These are phyloP conservation scores for Macropis europaea DNA, from an alignment of 2,888 invertebrate species.

Conservation along the genomic window DNA sequence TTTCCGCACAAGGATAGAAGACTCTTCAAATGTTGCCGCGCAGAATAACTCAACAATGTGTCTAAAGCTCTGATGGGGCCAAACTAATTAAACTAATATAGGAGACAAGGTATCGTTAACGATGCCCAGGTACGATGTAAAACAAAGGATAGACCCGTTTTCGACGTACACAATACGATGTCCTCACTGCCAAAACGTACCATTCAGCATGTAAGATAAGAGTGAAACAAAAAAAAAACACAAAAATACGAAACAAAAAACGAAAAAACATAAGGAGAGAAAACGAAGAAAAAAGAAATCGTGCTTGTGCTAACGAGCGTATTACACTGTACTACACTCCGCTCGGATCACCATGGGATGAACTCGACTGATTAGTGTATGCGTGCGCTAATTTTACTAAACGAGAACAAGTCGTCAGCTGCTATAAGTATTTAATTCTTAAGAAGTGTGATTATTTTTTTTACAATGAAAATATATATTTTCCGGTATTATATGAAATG, in stretches of 20 bases:
- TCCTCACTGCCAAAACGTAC: conserved; percentile 78
- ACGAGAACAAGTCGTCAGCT: conserved; percentile 74
- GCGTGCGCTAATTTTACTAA: conserved; percentile 74
- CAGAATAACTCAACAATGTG: conserved; percentile 64
- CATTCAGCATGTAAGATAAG: conserved; percentile 66
- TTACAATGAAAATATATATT: conserved; percentile 79
- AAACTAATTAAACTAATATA: conserved; percentile 68
- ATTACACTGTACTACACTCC: conserved; percentile 17
- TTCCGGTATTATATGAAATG: conserved; percentile 79
- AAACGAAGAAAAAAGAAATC: conserved; percentile 45
- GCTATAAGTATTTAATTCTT: conserved; percentile 78
- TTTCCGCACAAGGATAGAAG: conserved; percentile 7
- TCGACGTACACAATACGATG: conserved; percentile 69
- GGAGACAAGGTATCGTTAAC: conserved; percentile 54
- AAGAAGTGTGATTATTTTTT: conserved; percentile 79
- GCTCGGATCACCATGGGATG: conserved; percentile 61
- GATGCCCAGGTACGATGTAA: conserved; percentile 33
- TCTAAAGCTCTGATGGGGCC: conserved; percentile 76
- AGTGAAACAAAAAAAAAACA: conserved; percentile 23
- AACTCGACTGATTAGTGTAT: conserved; percentile 76
- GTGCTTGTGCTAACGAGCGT: conserved; percentile 65
- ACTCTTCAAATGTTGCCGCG: conserved; percentile 48
- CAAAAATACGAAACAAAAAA: conserved; percentile 17
- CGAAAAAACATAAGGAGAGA: conserved; percentile 9
- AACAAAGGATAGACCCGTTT: conserved; percentile 62